Percentiles rank a stretch among this genome's conserved stretches.
Evolutionary conservation across 2,888 invertebrate species (phyloP).

Genomic region (Tipula unca): DNA sequence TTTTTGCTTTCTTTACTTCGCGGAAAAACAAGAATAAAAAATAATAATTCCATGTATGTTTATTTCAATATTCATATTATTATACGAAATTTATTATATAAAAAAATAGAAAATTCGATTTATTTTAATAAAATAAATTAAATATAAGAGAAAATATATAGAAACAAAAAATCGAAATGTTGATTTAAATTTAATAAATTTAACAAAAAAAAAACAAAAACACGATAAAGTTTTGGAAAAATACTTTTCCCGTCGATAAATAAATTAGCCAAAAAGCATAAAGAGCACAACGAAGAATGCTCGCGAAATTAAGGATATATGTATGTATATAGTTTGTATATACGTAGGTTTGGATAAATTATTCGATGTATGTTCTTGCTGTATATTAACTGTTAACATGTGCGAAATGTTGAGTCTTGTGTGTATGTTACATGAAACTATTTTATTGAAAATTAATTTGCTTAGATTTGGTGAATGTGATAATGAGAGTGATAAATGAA

Average conservation of each 20-base stretch:
- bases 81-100: background rate
- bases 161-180: background rate
- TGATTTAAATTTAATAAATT: slow-evolving; percentile 9
- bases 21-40: background rate
- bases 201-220: background rate
- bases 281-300: background rate
- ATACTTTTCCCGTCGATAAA: background rate
- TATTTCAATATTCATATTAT: background rate
- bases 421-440: too few species aligned
- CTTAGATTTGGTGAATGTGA: too few species aligned
- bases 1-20: too few species aligned
- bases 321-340: too few species aligned
- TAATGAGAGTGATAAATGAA: too few species aligned
- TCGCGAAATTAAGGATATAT: too few species aligned
- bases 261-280: background rate
- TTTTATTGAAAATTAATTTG: too few species aligned
- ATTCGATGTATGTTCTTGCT: too few species aligned
- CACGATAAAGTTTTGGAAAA: background rate
- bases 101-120: background rate
- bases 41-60: background rate
- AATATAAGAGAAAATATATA: background rate
- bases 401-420: too few species aligned
- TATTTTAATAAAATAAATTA: slow-evolving; percentile 1
- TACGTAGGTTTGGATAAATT: too few species aligned
- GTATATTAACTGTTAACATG: background rate